These are phyloP conservation scores for Cirrhinus mrigala DNA, from an alignment of 2,797 vertebrate species.

Conservation along the genomic window DNA sequence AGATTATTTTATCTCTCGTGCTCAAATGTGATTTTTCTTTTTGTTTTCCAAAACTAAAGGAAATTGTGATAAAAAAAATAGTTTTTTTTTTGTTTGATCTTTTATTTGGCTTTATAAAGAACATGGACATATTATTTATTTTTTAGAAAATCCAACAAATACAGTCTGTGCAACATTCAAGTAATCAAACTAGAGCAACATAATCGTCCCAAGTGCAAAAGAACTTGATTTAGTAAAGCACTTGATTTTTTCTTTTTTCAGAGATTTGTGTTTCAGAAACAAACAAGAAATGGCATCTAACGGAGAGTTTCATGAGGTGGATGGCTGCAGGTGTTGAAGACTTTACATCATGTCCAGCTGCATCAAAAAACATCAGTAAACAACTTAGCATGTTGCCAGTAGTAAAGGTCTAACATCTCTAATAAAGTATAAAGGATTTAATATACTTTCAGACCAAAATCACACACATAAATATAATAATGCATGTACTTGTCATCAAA, in stretches of 20 bases:
- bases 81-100: not conserved
- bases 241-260: not conserved
- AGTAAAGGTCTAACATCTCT: not conserved
- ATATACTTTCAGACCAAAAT: not conserved
- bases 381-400: not conserved
- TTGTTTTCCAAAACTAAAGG: not conserved
- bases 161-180: not conserved
- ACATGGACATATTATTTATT: not conserved
- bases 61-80: not conserved
- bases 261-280: not conserved
- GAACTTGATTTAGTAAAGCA: not conserved
- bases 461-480: not conserved
- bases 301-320: not conserved
- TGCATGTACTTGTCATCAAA: not conserved
- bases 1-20: not conserved
- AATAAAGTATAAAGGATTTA: not conserved
- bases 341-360: slow-evolving; percentile 96
- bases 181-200: not conserved
- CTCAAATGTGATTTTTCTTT: not conserved
- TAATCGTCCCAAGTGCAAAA: not conserved
- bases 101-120: slow-evolving; percentile 27
- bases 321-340: slow-evolving; percentile 21
- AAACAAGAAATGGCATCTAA: not conserved
- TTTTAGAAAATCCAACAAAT: slow-evolving; percentile 8
- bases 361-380: slow-evolving; percentile 61